phyloP scores from a whole-genome alignment of 2,888 invertebrate genomes.

The Aelia acuminata region DNA sequence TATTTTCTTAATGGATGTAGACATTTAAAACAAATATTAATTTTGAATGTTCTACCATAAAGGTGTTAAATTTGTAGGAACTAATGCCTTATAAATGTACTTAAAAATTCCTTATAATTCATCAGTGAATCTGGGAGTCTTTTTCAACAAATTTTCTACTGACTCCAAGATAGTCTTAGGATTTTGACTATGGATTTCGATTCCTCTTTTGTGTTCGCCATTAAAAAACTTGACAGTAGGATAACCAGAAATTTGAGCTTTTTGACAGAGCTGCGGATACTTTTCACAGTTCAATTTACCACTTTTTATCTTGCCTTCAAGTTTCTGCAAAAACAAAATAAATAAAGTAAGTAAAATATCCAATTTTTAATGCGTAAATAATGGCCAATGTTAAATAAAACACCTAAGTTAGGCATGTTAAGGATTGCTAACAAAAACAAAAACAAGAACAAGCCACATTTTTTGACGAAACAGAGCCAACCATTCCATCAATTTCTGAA shows the following conservation, averaged over 20 bases:
- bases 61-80: slow-evolving; percentile 3
- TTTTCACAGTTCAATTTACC: slow-evolving; percentile 79
- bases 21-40: neutral
- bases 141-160: slow-evolving; percentile 45
- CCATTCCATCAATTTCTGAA: too few relatives aligned
- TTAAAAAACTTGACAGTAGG: slow-evolving; percentile 74
- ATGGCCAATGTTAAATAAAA: too few relatives aligned
- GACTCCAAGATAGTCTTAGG: slow-evolving; percentile 49
- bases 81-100: neutral
- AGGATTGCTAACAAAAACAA: too few relatives aligned
- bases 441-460: too few relatives aligned
- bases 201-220: slow-evolving; percentile 51
- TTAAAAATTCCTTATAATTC: slow-evolving; percentile 31
- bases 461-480: too few relatives aligned
- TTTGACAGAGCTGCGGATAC: slow-evolving; percentile 72
- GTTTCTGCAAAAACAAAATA: slow-evolving; percentile 68
- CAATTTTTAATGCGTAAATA: too few relatives aligned
- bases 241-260: slow-evolving; percentile 73
- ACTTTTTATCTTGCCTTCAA: slow-evolving; percentile 73
- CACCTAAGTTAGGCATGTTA: too few relatives aligned
- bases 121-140: slow-evolving; percentile 45
- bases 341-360: neutral
- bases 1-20: neutral
- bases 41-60: neutral
- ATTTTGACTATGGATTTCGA: slow-evolving; percentile 60